Evolutionary conservation across 2,113 vertebrate species (phyloP).

Genomic region (Syngnathus floridae): DNA sequence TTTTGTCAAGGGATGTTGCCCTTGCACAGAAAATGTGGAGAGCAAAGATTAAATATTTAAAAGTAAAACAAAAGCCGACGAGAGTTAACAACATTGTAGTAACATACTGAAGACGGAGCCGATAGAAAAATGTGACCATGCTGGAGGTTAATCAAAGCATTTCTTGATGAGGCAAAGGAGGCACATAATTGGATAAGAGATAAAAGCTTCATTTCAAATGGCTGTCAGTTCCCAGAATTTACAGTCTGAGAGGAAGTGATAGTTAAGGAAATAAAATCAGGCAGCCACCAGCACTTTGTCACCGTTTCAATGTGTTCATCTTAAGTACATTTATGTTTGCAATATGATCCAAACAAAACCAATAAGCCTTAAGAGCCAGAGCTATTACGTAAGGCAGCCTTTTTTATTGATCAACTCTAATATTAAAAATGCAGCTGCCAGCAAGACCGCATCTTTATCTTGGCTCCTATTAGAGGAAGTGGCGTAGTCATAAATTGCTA

Average conservation of each 20-base stretch:
- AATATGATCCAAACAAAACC: slow-evolving; percentile 46
- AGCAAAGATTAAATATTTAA: slow-evolving; percentile 18
- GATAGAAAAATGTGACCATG: not conserved
- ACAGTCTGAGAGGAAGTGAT: slow-evolving; percentile 21
- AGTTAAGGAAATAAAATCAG: slow-evolving; percentile 13
- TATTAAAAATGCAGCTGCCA: slow-evolving; percentile 50
- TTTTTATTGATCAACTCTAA: slow-evolving; percentile 51
- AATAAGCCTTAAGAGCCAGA: slow-evolving; percentile 46
- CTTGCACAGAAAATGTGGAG: not conserved
- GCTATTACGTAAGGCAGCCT: slow-evolving; percentile 51
- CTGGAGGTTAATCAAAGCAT: slow-evolving; percentile 33
- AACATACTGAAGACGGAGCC: not conserved
- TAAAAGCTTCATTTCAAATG: slow-evolving; percentile 43
- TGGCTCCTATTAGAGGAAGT: slow-evolving; percentile 40
- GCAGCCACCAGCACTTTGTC: slow-evolving; percentile 12
- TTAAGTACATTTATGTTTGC: slow-evolving; percentile 60
- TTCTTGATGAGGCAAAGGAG: slow-evolving; percentile 29
- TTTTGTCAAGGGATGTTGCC: not conserved
- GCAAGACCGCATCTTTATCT: slow-evolving; percentile 45
- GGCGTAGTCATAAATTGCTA: slow-evolving; percentile 46
- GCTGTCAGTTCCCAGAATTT: slow-evolving; percentile 25
- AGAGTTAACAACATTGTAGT: not conserved
- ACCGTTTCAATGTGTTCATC: slow-evolving; percentile 44
- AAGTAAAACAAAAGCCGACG: slow-evolving; percentile 8
- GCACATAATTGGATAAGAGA: slow-evolving; percentile 47